Base-by-base conservation (phyloP, 2,888 invertebrate genomes). In the Thereva unica region DNA sequence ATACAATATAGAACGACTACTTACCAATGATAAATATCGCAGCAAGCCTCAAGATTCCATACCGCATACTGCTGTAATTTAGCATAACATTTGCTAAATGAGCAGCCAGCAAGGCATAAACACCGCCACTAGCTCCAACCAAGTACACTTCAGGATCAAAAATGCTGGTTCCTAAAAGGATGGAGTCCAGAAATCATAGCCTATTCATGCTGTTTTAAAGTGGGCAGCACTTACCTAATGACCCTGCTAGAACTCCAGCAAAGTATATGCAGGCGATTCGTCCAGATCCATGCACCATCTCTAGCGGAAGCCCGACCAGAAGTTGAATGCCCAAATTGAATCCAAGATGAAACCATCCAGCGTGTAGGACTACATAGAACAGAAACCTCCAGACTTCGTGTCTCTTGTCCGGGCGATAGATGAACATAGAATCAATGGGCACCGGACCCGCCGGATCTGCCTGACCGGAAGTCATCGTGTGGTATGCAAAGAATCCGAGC, bases 71-170 rank as follows among this genome's bases (percentile, higher is more conserved):
- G 81, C 95, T 92, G 83, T 94, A 96, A 84, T 97, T 97, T 74
- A 97, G 85, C 78, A 97, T 84, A 67, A 97, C 93, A 80, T 98
- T 97, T 72, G 97, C 95, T 73, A 98, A 84, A 82, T 99, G 98
- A 59, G 97, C 97, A 7, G 97, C 95, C 52, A 98, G 83, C 61
- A 99, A 85, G 35, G 97, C 97, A 83, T 98, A 98, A 64, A 97
- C 97, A 5, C 98, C 98, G 45, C 97, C 97, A 65, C 97, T 97
- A 9, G 97, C 97, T 64, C 98, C 98, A 64, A 96, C 96, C 71
- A 98, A 86, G 80, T 90, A 95, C 67, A 95, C 95, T 80, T 93
- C 91, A 64, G 93, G 92, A 84, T 96, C 96, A 78, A 96, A 91
- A 71, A 97, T 93, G 71, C 94, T 94, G 64, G 95, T 95, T 69